Evolutionary conservation across 2,888 invertebrate species (phyloP).

Genomic region (Conus canariensis): DNA sequence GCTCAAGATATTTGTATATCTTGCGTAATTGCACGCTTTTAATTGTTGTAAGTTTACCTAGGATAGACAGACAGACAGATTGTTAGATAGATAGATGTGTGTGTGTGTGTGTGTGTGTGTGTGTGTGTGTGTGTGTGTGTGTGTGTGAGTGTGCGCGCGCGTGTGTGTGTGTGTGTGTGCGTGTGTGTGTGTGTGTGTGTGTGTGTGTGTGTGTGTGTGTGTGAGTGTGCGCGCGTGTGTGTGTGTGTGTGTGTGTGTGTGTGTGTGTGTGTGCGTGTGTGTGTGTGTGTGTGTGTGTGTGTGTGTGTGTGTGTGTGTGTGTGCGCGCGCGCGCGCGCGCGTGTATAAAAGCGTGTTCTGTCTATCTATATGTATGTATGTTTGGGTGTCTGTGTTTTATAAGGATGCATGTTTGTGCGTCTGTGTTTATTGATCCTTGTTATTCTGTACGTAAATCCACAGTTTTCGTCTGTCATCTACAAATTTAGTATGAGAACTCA

Average conservation of each 20-base stretch:
- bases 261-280: not conserved
- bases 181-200: not conserved
- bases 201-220: not conserved
- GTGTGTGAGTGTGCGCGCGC: not conserved
- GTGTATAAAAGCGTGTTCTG: not conserved
- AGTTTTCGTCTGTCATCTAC: too few relatives aligned
- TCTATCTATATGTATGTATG: not conserved
- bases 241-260: not conserved
- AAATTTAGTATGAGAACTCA: too few relatives aligned
- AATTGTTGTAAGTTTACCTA: too few relatives aligned
- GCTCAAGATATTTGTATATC: too few relatives aligned
- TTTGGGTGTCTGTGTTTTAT: not conserved
- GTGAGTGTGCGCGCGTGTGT: not conserved
- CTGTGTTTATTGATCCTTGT: too few relatives aligned
- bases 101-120: not conserved
- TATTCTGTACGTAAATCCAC: too few relatives aligned
- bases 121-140: slow-evolving; percentile 5
- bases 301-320: not conserved
- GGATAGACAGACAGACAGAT: too few relatives aligned
- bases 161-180: not conserved
- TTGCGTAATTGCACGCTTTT: too few relatives aligned
- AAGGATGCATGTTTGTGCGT: not conserved
- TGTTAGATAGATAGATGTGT: not conserved
- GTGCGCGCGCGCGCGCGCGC: not conserved
- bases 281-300: not conserved